Evolutionary conservation across 2,797 vertebrate genomes (phyloP), one percentile per base, ranked within the genome.

Genomic region (Cuculus canorus): DNA sequence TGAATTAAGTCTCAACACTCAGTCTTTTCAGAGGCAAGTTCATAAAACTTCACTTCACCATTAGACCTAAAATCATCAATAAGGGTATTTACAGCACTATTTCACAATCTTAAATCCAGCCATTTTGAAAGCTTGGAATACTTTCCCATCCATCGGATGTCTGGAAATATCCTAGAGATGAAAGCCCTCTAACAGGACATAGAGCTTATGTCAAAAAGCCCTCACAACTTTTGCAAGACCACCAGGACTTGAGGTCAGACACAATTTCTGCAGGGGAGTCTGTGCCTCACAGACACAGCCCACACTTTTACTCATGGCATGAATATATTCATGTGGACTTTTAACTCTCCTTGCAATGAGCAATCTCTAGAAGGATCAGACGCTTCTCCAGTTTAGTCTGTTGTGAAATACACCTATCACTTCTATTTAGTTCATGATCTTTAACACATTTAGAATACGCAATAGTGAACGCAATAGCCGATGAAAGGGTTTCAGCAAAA

Each of bases 281-380:
- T 3, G 14, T 11, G 77, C 48, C 73, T 53, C 72, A 24, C 24
- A 4, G 1, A 19, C 18, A 6, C 30, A 11, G 14, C n/a, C 18
- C 30, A 1, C 19, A 4, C 35, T 0, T 52, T 0, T 52, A 52
- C 13, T 27, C 50, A 5, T 28, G 16, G 2, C 50, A 2, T 2
- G 4, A 59, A 37, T 5, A 33, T 2, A 27, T 19, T 53, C 9
- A 6, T 0, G 0, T 2, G 2, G 1, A 8, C 0, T 7, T 47
- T 63, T 8, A 53, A 22, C 9, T 24, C 0, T 0, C 23, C 18
- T 57, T 10, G 10, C 33, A 33, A 47, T 32, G 7, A 39, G n/a
- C 32, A 21, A 11, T n/a, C 35, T 21, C 60, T 17, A 16, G 12
- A 72, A 12, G 13, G 17, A 70, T 23, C 41, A 48, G 56, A 43